A percentile compares a stretch with the other conserved stretches of the same genome.
Conservation (phyloP, 2,888 invertebrate species). For the Drosophila antonietae region DNA sequence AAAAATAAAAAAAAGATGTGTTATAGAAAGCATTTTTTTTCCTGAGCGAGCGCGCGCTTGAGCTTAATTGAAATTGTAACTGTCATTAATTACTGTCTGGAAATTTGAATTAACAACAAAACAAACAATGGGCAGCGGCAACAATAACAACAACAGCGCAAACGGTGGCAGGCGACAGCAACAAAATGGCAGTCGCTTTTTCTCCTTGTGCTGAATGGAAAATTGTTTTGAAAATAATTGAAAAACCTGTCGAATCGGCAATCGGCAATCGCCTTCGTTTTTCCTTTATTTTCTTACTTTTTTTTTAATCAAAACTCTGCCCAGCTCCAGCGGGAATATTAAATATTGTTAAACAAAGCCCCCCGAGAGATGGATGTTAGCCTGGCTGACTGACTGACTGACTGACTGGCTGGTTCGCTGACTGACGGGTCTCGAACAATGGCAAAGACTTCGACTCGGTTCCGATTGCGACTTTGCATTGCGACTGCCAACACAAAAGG, state of each 20-base stretch:
- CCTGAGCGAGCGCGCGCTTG: slow-evolving; percentile 30
- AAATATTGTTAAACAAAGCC: slow-evolving; percentile 60
- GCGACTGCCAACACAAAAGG: slow-evolving; percentile 64
- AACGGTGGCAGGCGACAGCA: slow-evolving; percentile 33
- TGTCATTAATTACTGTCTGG: slow-evolving; percentile 85
- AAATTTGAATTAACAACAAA: slow-evolving; percentile 77
- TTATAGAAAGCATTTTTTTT: slow-evolving; percentile 69
- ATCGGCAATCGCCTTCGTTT: slow-evolving; percentile 60
- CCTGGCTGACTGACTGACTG: slow-evolving; percentile 31
- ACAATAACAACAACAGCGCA: slow-evolving; percentile 43
- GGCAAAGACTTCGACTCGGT: slow-evolving; percentile 52
- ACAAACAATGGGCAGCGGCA: slow-evolving; percentile 47
- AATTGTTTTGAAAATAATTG: slow-evolving; percentile 67
- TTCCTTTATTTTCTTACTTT: background rate
- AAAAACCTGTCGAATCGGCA: slow-evolving; percentile 72
- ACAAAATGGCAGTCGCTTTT: slow-evolving; percentile 50
- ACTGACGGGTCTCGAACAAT: slow-evolving; percentile 49
- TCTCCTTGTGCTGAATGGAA: slow-evolving; percentile 25
- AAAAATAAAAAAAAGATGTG: slow-evolving; percentile 28
- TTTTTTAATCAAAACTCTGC: slow-evolving; percentile 67
- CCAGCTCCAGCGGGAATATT: slow-evolving; percentile 56
- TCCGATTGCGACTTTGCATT: slow-evolving; percentile 49
- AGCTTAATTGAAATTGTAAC: slow-evolving; percentile 82
- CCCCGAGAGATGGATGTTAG: slow-evolving; percentile 47
- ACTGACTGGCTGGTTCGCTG: slow-evolving; percentile 19